Evolutionary conservation across 2,888 invertebrate species (phyloP).

Genomic region (Caenorhabditis doughertyi): DNA sequence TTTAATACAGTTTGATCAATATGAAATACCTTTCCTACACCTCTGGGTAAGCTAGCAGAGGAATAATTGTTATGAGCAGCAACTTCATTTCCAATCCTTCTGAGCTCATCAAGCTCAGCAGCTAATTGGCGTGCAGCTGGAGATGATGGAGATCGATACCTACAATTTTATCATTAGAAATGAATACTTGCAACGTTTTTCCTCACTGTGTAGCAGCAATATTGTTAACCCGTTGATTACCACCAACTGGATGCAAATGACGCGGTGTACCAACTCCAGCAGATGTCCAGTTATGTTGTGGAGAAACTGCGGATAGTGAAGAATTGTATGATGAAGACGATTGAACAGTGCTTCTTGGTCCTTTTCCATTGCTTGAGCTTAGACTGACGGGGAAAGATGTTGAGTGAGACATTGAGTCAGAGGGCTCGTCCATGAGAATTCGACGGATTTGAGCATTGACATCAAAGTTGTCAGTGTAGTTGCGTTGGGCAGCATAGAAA

Average conservation of each 20-base stretch:
- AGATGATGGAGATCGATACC: conserved; percentile 77
- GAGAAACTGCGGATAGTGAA: conserved; percentile 76
- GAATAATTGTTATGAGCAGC: conserved; percentile 64
- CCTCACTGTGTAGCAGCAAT: conserved; percentile 34
- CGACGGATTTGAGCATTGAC: conserved; percentile 80
- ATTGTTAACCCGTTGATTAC: conserved; percentile 52
- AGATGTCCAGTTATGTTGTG: conserved; percentile 73
- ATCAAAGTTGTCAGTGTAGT: conserved; percentile 72
- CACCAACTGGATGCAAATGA: conserved; percentile 57
- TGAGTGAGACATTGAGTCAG: conserved; percentile 80
- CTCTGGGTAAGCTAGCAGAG: conserved; percentile 78
- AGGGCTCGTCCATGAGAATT: conserved; percentile 78
- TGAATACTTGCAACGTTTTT: not conserved
- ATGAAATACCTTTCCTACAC: conserved; percentile 67
- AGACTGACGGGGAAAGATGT: conserved; percentile 80
- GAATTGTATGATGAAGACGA: conserved; percentile 82
- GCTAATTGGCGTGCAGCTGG: conserved; percentile 82
- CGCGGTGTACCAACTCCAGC: conserved; percentile 65
- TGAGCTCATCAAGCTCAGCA: conserved; percentile 81
- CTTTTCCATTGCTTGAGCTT: conserved; percentile 71
- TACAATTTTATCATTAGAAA: too few relatives aligned
- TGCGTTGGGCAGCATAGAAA: conserved; percentile 61
- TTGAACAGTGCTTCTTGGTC: conserved; percentile 66
- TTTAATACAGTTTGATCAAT: too few relatives aligned
- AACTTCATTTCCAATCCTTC: conserved; percentile 71